A percentile compares a stretch with the other conserved stretches of the same genome.
Evolutionary conservation across 37 sponge, comb jelly and placozoan species (phyloP).

Genomic region (Cladorhizidae sp.): DNA sequence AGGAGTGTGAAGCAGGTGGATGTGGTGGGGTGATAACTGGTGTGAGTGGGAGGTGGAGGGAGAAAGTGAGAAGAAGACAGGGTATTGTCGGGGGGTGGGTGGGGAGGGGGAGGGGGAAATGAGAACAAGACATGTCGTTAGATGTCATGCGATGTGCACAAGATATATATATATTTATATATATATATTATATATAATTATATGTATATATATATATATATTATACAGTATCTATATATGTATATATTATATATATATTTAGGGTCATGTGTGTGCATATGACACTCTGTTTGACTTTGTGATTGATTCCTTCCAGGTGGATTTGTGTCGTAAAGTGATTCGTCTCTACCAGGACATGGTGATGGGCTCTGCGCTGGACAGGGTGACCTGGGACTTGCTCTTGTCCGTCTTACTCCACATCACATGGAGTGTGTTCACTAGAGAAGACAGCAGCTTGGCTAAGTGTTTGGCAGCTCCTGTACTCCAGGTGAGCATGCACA

Average conservation of each 20-base stretch:
- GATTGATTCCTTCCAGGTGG: slow-evolving; percentile 13
- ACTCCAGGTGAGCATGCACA: slow-evolving; percentile 55
- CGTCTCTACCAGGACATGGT: slow-evolving; percentile 71
- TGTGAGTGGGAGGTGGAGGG: neutral
- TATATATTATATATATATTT: no score
- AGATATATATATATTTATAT: no score
- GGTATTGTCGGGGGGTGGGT: neutral
- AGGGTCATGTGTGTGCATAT: neutral
- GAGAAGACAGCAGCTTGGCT: slow-evolving; percentile 36
- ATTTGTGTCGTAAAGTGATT: slow-evolving; percentile 58
- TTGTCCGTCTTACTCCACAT: slow-evolving; percentile 72
- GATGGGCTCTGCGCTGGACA: slow-evolving; percentile 40
- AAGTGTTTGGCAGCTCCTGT: slow-evolving; percentile 35
- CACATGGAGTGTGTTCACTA: slow-evolving; percentile 3
- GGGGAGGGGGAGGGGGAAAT: no score
- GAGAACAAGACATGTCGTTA: no score
- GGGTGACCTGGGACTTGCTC: slow-evolving; percentile 68
- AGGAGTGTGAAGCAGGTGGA: no score
- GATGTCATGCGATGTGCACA: no score
- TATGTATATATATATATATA: no score
- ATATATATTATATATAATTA: no score
- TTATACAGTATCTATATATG: no score
- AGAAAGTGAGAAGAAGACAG: neutral
- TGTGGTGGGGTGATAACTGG: no score
- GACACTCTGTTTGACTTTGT: neutral